A percentile compares a stretch with the other conserved stretches of the same genome.
phyloP scores from a whole-genome alignment of 2,797 vertebrate species.

The Xiphophorus birchmanni region DNA sequence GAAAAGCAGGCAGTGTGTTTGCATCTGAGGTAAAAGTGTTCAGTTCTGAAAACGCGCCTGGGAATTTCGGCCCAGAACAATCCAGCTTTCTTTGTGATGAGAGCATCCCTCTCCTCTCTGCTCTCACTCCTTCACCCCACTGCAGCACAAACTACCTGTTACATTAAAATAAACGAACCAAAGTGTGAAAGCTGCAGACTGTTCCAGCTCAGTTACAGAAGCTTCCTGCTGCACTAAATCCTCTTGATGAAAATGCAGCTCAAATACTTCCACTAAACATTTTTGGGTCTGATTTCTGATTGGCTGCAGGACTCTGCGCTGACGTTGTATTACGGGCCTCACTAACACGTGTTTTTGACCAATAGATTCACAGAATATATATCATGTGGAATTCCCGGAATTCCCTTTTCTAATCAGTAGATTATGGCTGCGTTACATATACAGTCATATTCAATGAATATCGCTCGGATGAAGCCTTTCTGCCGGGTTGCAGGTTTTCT shows the following conservation, averaged over 20 bases:
- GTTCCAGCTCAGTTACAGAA: conserved; percentile 15
- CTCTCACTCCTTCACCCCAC: neutral
- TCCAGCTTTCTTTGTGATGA: conserved; percentile 57
- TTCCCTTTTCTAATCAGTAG: conserved; percentile 26
- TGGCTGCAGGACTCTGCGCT: conserved; percentile 79
- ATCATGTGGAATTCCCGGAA: conserved; percentile 83
- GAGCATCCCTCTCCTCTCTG: conserved; percentile 21
- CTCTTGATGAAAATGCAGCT: conserved; percentile 78
- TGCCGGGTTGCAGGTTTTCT: neutral
- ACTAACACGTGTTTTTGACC: conserved; percentile 94
- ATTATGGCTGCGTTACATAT: neutral
- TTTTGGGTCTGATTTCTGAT: conserved; percentile 93
- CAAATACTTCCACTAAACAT: conserved; percentile 92
- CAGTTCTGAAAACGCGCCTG: conserved; percentile 55
- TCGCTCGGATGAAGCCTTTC: neutral
- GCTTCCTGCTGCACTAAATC: conserved; percentile 61
- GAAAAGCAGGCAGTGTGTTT: neutral
- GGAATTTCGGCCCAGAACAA: conserved; percentile 70
- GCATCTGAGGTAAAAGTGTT: conserved; percentile 29
- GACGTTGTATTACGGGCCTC: conserved; percentile 85
- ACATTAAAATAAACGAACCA: neutral
- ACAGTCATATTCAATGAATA: neutral
- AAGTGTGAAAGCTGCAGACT: neutral
- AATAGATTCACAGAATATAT: conserved; percentile 72
- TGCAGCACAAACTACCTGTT: neutral